A percentile compares a stretch with the other conserved stretches of the same genome.
phyloP scores from a whole-genome alignment of 1,140 invertebrate species.

The Penaeus japonicus region DNA sequence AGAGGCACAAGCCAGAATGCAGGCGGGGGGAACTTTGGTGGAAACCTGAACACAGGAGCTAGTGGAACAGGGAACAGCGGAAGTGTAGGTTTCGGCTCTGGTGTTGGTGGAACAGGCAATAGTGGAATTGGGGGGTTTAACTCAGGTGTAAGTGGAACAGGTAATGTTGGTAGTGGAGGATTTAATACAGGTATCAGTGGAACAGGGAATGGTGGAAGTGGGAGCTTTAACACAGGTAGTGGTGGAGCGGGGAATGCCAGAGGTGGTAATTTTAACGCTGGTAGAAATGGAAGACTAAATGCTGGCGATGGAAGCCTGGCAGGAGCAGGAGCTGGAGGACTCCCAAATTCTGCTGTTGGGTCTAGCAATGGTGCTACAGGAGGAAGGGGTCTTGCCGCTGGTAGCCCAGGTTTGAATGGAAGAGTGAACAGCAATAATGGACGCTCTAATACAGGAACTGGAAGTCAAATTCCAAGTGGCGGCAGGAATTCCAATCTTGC shows the following conservation, averaged over 20 bases:
- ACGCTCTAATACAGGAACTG: not conserved
- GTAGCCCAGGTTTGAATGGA: too few relatives aligned
- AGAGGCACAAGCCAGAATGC: too few relatives aligned
- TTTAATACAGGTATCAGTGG: not conserved
- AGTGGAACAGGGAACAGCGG: not conserved
- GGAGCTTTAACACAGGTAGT: not conserved
- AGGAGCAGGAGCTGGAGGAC: not conserved
- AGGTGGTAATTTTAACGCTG: not conserved
- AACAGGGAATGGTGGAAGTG: not conserved
- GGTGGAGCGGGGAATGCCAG: not conserved
- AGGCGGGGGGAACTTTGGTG: not conserved
- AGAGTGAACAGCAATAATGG: not conserved
- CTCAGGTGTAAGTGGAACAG: not conserved
- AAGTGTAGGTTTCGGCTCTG: not conserved
- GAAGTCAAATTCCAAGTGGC: not conserved
- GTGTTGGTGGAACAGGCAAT: not conserved
- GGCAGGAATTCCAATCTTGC: not conserved
- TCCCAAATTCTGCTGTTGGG: not conserved
- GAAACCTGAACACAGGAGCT: not conserved
- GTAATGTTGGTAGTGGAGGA: not conserved
- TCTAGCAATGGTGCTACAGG: not conserved
- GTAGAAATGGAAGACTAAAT: not conserved
- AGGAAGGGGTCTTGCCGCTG: too few relatives aligned
- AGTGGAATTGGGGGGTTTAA: not conserved
- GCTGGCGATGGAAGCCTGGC: not conserved